Evolutionary conservation across 2,888 invertebrate genomes (phyloP), one percentile per base, ranked within the genome.

Genomic region (Physocephala rufipes): DNA sequence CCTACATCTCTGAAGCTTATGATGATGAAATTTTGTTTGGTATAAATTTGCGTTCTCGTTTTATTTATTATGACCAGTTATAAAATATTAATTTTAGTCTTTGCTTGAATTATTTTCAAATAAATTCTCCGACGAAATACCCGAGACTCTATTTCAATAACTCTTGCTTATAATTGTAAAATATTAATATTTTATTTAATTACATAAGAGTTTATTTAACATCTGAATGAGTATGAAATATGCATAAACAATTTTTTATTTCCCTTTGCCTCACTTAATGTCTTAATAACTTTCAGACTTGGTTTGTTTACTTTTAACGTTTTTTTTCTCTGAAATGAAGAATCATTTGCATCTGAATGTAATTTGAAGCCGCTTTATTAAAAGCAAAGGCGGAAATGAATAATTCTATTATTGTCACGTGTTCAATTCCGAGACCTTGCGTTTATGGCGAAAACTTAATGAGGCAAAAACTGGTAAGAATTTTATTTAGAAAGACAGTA

Each of bases 281-380:
- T 49, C 4, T 19, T 3, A 49, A n/a, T 21, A 53, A 13, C 53
- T 13, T 53, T 53, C 2, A 53, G 9, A 9, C 36, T 9, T 9
- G 36, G 9, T 53, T 53, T 21, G 19, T 53, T 53, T 21, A 21
- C 1, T 53, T 1, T 53, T 19, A 53, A 53, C 21, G 53, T 21
- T 53, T 53, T 19, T 47, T 9, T 16, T 51, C 19, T 16, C n/a
- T n/a, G n/a, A n/a, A n/a, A n/a, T 2, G 51, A 19, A 1, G 51
- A 51, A 51, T 51, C 7, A 51, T 51, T 51, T 51, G 51, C 51
- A 53, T n/a, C 24, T 53, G 15, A 53, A 13, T 53, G 53, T 9
- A 24, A 21, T 53, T 53, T 12, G 19, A 53, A 49, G 5, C 53
- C 21, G 53, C 53, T 53, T 53, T 53, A n/a, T 21, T 53, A 21